phyloP scores from a whole-genome alignment of 1,140 invertebrate species.

The Orchestia grillus region DNA sequence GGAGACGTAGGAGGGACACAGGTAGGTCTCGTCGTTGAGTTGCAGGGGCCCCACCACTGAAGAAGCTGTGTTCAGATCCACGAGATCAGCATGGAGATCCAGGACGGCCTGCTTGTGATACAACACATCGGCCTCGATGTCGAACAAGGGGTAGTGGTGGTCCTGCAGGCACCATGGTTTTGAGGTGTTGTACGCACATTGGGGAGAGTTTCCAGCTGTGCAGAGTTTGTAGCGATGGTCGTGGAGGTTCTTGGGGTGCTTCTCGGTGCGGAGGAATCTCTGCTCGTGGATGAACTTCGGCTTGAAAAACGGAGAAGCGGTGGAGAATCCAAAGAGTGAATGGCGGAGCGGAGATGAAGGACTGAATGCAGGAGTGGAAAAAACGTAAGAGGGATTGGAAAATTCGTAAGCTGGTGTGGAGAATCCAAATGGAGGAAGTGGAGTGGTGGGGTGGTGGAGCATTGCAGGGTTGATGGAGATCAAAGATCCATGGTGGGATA shows the following conservation, averaged over 20 bases:
- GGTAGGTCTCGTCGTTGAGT: slow-evolving; percentile 68
- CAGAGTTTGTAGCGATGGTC: neutral
- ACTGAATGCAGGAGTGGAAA: neutral
- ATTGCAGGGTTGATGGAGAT: neutral
- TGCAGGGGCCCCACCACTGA: slow-evolving; percentile 67
- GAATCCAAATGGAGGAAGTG: neutral
- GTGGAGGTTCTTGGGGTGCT: neutral
- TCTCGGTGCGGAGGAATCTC: slow-evolving; percentile 73
- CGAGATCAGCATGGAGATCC: slow-evolving; percentile 68
- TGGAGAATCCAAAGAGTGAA: neutral
- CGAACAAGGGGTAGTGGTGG: slow-evolving; percentile 64
- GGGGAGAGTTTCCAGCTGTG: neutral
- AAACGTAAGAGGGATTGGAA: neutral
- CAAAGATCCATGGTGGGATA: neutral
- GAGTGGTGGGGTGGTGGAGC: neutral
- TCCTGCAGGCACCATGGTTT: slow-evolving; percentile 65
- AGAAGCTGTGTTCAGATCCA: slow-evolving; percentile 67
- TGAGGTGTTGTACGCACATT: slow-evolving; percentile 61
- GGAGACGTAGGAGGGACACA: slow-evolving; percentile 65
- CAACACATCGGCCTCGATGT: slow-evolving; percentile 61
- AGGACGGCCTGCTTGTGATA: slow-evolving; percentile 67
- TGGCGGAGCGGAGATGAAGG: neutral
- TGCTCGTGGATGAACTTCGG: slow-evolving; percentile 10
- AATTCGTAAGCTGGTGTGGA: neutral
- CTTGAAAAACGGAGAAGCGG: neutral